These are phyloP conservation scores for Petrocephalus zakoni DNA, from an alignment of 2,113 vertebrate genomes.

Conservation along the genomic window DNA sequence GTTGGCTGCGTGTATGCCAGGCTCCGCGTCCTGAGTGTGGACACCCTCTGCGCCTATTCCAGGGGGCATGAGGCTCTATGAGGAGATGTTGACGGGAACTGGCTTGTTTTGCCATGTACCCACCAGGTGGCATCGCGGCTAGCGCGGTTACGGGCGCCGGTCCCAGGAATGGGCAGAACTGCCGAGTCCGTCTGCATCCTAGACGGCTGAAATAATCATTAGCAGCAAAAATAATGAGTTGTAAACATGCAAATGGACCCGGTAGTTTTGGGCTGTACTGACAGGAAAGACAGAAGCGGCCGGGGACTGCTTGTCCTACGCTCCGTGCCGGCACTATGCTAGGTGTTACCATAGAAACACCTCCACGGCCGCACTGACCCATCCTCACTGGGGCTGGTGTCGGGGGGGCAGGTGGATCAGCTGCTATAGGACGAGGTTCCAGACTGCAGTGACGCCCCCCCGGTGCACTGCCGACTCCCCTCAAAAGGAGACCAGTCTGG, in stretches of 20 bases:
- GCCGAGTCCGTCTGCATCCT: not conserved
- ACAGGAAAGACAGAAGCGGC: not conserved
- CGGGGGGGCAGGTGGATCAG: not conserved
- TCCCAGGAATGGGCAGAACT: not conserved
- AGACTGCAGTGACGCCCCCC: not conserved
- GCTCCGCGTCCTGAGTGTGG: not conserved
- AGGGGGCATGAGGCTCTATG: not conserved
- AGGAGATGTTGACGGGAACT: not conserved
- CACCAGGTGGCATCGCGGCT: not conserved
- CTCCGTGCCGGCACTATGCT: not conserved
- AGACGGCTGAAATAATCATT: not conserved
- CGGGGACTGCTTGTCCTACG: not conserved
- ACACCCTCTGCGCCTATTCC: not conserved
- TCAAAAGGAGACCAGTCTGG: not conserved
- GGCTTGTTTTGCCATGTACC: not conserved
- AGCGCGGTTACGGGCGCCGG: not conserved
- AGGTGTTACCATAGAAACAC: not conserved
- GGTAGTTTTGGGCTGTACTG: not conserved
- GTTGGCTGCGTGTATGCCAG: not conserved
- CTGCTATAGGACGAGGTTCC: not conserved
- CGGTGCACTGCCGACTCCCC: not conserved
- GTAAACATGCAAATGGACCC: not conserved
- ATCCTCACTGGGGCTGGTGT: not conserved
- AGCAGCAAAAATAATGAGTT: not conserved
- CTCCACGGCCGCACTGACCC: not conserved